Conservation (phyloP, 2,113 vertebrate species). For the Coryphaenoides rupestris region DNA sequence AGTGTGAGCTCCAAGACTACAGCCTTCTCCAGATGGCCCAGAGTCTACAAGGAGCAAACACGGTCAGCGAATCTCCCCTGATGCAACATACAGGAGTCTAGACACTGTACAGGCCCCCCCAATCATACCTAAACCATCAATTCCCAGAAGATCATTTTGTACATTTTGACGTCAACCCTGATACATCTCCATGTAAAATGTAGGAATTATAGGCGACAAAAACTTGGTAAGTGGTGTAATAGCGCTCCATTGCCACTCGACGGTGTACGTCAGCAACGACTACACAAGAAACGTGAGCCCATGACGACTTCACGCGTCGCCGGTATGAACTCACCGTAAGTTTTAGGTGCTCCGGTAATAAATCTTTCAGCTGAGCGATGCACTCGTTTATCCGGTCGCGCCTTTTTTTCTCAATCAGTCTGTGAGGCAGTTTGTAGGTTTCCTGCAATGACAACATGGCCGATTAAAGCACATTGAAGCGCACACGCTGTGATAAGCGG, state of each 20-base stretch:
- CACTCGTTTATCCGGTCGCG: conserved; percentile 97
- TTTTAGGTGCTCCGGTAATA: conserved; percentile 96
- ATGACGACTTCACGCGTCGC: not conserved
- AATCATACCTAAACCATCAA: not conserved
- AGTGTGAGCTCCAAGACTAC: conserved; percentile 96
- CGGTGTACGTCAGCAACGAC: conserved; percentile 27
- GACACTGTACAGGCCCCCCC: not conserved
- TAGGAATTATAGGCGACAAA: too few relatives aligned
- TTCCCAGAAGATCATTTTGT: not conserved
- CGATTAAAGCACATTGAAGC: conserved; percentile 1
- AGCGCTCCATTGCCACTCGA: conserved; percentile 30
- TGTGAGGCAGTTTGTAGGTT: conserved; percentile 95
- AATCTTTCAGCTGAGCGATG: conserved; percentile 95
- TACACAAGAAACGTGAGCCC: not conserved
- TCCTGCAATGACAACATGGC: conserved; percentile 72
- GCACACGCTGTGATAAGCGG: conserved; percentile 4
- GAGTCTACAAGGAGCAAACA: conserved; percentile 76
- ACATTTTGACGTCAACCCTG: too few relatives aligned
- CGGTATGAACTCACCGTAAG: conserved; percentile 83
- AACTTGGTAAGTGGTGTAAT: conserved; percentile 23
- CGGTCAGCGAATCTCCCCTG: conserved; percentile 50
- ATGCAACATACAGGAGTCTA: conserved; percentile 34
- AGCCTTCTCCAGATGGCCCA: conserved; percentile 97
- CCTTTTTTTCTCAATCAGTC: conserved; percentile 96
- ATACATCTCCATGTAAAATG: not conserved